These are phyloP conservation scores for Brassicogethes aeneus DNA, from an alignment of 2,888 invertebrate genomes.

Conservation along the genomic window DNA sequence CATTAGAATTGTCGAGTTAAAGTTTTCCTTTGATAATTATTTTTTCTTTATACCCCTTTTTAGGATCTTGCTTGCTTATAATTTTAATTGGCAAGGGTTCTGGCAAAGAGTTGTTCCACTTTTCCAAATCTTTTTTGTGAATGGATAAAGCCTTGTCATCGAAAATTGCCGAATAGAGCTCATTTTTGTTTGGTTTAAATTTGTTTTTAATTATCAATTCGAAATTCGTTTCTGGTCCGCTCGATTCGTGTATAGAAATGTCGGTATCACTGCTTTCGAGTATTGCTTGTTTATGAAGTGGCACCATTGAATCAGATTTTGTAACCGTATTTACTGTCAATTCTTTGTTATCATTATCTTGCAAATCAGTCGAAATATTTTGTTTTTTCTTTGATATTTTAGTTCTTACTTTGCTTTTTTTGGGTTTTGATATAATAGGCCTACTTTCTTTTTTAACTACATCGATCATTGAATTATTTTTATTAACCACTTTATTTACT, in stretches of 20 bases:
- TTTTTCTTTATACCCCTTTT: too few relatives aligned
- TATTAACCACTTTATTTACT: background rate
- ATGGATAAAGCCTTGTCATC: background rate
- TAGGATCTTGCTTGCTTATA: too few relatives aligned
- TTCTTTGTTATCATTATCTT: background rate
- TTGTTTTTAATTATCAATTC: background rate
- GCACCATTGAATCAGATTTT: background rate
- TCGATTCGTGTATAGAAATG: too few relatives aligned
- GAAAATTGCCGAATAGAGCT: background rate
- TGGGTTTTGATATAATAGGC: too few relatives aligned
- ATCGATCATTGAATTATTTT: background rate
- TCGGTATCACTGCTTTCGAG: too few relatives aligned
- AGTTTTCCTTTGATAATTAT: too few relatives aligned
- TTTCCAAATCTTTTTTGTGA: background rate
- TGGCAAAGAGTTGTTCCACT: background rate
- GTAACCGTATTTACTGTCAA: background rate
- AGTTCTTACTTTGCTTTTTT: too few relatives aligned
- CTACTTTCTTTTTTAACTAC: too few relatives aligned
- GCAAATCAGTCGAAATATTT: background rate
- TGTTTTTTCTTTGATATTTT: background rate
- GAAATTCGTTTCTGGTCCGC: background rate
- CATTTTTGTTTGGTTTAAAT: background rate
- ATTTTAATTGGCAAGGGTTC: too few relatives aligned
- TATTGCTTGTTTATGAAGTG: background rate
- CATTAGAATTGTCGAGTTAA: too few relatives aligned